Percentiles rank a stretch among this genome's conserved stretches.
phyloP scores from a whole-genome alignment of 2,888 invertebrate species.

The Atherix ibis region DNA sequence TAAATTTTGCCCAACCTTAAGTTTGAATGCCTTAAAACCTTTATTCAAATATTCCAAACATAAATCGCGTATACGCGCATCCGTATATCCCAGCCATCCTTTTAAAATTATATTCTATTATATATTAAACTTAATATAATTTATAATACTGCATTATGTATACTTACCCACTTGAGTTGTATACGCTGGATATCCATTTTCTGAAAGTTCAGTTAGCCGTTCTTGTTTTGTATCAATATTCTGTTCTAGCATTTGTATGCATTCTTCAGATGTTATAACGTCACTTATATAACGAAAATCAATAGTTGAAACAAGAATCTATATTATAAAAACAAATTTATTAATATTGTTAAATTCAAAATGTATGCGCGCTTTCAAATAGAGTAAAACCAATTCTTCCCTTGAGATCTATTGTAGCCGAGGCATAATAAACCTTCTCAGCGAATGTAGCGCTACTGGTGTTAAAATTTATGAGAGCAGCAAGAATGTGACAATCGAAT shows the following conservation, averaged over 20 bases:
- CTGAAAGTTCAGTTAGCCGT: conserved; percentile 44
- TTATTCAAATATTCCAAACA: conserved; percentile 55
- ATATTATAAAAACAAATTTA: conserved; percentile 12
- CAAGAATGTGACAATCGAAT: too few relatives aligned
- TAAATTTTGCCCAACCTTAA: conserved; percentile 73
- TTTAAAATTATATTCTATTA: conserved; percentile 9
- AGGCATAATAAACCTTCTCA: too few relatives aligned
- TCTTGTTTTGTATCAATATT: conserved; percentile 41
- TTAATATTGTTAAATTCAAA: too few relatives aligned
- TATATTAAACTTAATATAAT: too few relatives aligned
- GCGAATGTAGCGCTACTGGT: too few relatives aligned
- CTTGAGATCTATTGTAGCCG: too few relatives aligned
- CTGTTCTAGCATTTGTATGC: conserved; percentile 48
- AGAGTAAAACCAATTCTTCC: too few relatives aligned
- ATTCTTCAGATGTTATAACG: conserved; percentile 68
- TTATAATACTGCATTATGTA: not conserved
- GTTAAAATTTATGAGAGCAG: too few relatives aligned
- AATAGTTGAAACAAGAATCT: conserved; percentile 63
- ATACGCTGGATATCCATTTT: conserved; percentile 67
- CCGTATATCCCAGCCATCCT: conserved; percentile 80
- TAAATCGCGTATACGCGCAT: conserved; percentile 51
- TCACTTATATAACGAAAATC: conserved; percentile 78
- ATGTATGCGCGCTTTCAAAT: too few relatives aligned
- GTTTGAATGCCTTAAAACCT: conserved; percentile 73
- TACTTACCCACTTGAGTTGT: conserved; percentile 65